phyloP scores from a whole-genome alignment of 2,888 invertebrate species.

The Nephrotoma flavescens region DNA sequence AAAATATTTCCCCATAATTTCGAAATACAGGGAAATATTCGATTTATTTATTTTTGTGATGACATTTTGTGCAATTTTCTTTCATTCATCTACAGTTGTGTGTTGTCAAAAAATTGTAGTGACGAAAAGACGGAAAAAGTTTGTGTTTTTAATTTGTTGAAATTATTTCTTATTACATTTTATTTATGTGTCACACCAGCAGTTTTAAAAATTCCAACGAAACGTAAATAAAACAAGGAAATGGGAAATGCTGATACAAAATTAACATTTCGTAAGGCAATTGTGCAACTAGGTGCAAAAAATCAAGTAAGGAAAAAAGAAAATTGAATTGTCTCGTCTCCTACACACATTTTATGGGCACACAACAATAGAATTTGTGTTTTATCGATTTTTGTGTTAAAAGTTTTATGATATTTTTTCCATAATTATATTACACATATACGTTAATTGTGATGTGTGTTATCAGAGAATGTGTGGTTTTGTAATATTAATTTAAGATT shows the following conservation, averaged over 20 bases:
- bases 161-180: background rate
- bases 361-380: background rate
- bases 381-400: background rate
- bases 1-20: background rate
- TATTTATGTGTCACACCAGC: background rate
- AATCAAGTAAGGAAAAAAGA: conserved; percentile 54
- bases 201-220: background rate
- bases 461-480: background rate
- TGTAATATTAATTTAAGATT: background rate
- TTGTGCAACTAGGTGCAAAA: conserved; percentile 92
- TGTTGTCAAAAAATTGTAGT: background rate
- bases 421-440: background rate
- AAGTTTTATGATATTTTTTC: background rate
- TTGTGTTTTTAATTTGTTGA: background rate
- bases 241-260: conserved; percentile 99
- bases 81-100: background rate
- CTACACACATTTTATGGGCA: background rate
- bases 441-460: background rate
- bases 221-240: background rate
- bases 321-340: background rate
- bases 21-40: background rate
- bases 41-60: background rate
- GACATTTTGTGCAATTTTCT: background rate
- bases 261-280: conserved; percentile 94
- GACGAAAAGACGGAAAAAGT: background rate